Conservation (phyloP, 2,113 vertebrate species). For the Gracilinanus agilis region DNA sequence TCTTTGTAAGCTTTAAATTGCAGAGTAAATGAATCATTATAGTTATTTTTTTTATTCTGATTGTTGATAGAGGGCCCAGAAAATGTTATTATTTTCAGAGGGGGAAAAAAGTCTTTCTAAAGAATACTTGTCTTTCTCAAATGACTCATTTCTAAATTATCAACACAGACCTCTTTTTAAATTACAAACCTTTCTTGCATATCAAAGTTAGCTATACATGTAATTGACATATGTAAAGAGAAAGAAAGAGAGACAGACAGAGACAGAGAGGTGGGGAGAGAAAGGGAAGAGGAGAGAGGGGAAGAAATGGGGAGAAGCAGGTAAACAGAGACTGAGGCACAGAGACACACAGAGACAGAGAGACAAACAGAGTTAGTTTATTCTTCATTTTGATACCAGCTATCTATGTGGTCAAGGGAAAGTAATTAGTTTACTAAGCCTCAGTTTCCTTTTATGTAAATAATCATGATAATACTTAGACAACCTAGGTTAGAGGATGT, state of each 20-base stretch:
- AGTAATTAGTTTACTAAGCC: background rate
- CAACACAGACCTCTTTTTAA: background rate
- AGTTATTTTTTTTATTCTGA: background rate
- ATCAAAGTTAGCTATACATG: background rate
- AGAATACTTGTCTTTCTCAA: background rate
- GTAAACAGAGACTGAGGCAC: background rate
- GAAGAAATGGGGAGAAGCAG: background rate
- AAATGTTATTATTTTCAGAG: background rate
- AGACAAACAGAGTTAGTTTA: too few relatives aligned
- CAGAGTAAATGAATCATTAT: background rate
- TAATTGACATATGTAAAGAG: background rate
- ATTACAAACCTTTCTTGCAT: background rate
- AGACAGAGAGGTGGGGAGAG: background rate
- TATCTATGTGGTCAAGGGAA: background rate
- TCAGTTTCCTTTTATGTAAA: background rate
- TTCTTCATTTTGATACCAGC: too few relatives aligned
- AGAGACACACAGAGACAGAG: too few relatives aligned
- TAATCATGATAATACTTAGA: background rate
- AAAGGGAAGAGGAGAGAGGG: accelerated
- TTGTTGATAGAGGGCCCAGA: background rate
- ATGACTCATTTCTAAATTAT: background rate
- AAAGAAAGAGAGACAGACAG: background rate
- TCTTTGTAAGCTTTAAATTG: background rate
- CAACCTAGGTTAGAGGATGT: background rate
- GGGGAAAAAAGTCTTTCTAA: background rate